Percentiles rank a stretch among this genome's conserved stretches.
phyloP scores from a whole-genome alignment of 2,797 vertebrate genomes.

The Microcaecilia unicolor region DNA sequence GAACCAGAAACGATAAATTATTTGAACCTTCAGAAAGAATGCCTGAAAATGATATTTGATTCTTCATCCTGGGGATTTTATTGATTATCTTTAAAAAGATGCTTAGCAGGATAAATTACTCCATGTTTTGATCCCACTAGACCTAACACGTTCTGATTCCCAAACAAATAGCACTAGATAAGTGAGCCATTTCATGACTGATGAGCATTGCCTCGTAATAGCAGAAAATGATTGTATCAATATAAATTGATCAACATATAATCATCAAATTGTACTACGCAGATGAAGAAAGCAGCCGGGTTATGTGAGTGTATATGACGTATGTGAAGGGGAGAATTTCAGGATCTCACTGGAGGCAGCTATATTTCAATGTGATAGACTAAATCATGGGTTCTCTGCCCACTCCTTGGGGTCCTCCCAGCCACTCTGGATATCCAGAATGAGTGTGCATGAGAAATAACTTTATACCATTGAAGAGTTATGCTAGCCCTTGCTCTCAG shows the following conservation, averaged over 20 bases:
- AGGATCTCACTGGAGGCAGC: no score
- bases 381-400: no score
- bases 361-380: no score
- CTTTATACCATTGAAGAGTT: no score
- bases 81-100: conserved; percentile 46
- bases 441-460: no score
- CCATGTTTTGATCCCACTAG: conserved; percentile 34
- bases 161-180: conserved; percentile 31
- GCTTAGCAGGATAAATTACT: conserved; percentile 40
- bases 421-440: no score
- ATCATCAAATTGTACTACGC: conserved; percentile 18
- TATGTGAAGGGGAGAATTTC: no score
- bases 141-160: conserved; percentile 16
- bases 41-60: conserved; percentile 35
- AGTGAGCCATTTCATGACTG: conserved; percentile 31
- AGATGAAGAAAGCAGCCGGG: not conserved
- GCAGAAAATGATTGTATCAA: conserved; percentile 38
- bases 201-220: conserved; percentile 27
- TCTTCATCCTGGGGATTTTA: conserved; percentile 39
- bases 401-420: no score
- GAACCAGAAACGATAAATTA: conserved; percentile 5
- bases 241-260: conserved; percentile 31
- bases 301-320: not conserved
- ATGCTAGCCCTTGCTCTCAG: no score
- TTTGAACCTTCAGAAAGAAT: conserved; percentile 20